Evolutionary conservation across 2,888 invertebrate genomes (phyloP).

Genomic region (Proisotoma minuta): DNA sequence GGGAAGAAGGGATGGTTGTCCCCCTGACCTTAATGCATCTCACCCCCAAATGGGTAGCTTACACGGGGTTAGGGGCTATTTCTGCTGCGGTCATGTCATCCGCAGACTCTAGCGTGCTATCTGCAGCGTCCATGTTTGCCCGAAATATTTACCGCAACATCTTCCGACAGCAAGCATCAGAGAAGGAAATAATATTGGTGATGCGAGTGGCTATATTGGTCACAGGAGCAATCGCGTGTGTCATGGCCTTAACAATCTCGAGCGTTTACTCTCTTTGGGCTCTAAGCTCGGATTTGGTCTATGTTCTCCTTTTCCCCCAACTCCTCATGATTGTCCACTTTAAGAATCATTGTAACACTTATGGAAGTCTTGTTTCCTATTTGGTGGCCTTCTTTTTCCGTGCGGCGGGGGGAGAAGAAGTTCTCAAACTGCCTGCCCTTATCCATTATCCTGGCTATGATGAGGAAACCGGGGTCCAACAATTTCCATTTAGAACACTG

Average conservation of each 20-base stretch:
- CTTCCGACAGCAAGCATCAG: constrained; percentile 91
- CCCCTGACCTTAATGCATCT: constrained; percentile 95
- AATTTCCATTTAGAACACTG: constrained; percentile 63
- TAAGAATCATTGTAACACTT: constrained; percentile 90
- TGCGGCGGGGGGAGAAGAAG: constrained; percentile 71
- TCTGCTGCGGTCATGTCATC: constrained; percentile 99
- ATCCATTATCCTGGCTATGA: constrained; percentile 58
- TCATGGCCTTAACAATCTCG: constrained; percentile 95
- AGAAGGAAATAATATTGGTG: constrained; percentile 68
- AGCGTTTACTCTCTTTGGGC: constrained; percentile 98
- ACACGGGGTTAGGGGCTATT: constrained; percentile 95
- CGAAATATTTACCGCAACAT: constrained; percentile 96
- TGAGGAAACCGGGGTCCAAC: constrained; percentile 51
- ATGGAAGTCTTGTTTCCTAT: constrained; percentile 88
- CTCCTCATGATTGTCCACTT: constrained; percentile 96
- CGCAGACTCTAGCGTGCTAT: constrained; percentile 95
- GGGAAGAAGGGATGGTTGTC: constrained; percentile 85
- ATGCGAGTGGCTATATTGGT: constrained; percentile 88
- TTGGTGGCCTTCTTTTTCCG: constrained; percentile 76
- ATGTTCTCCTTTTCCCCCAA: constrained; percentile 97
- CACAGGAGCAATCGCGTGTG: constrained; percentile 84
- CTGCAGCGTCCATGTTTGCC: constrained; percentile 98
- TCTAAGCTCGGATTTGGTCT: constrained; percentile 97
- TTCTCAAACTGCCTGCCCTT: constrained; percentile 56
- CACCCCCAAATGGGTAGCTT: constrained; percentile 91